A percentile compares a stretch with the other conserved stretches of the same genome.
These are phyloP conservation scores for Neosalanx taihuensis DNA, from an alignment of 2,797 vertebrate species.

Conservation along the genomic window DNA sequence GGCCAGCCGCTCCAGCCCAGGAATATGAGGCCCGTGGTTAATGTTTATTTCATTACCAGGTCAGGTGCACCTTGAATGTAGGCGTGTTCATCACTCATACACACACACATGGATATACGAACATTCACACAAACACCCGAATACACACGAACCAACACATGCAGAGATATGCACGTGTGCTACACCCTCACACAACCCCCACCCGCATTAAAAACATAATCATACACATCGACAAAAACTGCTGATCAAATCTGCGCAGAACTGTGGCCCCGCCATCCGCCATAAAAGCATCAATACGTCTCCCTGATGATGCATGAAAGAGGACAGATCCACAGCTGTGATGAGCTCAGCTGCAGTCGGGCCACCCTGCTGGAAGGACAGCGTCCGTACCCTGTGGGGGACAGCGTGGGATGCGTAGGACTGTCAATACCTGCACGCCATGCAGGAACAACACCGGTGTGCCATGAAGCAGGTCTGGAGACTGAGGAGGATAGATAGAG, in stretches of 20 bases:
- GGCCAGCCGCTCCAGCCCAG: constrained; percentile 8
- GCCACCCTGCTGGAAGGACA: too few species aligned
- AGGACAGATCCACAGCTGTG: too few species aligned
- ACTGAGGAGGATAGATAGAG: not conserved
- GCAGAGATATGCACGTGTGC: too few species aligned
- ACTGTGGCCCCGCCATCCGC: too few species aligned
- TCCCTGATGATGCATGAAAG: too few species aligned
- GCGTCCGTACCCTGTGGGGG: not conserved
- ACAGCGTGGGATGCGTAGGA: not conserved
- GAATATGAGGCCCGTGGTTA: constrained; percentile 30
- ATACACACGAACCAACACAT: not conserved
- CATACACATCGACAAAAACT: not conserved
- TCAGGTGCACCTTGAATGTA: not conserved
- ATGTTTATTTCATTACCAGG: constrained; percentile 11
- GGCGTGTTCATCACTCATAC: not conserved
- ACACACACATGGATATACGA: not conserved
- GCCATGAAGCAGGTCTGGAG: not conserved
- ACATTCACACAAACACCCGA: not conserved
- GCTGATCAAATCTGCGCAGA: not conserved
- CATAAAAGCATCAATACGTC: too few species aligned
- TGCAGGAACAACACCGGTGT: not conserved
- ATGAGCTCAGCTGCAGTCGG: too few species aligned
- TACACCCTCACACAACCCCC: too few species aligned
- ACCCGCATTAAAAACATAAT: not conserved
- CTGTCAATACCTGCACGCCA: not conserved